Percentiles rank a stretch among this genome's conserved stretches.
Evolutionary conservation across 2,113 vertebrate species (phyloP).

Genomic region (Embiotoca jacksoni): DNA sequence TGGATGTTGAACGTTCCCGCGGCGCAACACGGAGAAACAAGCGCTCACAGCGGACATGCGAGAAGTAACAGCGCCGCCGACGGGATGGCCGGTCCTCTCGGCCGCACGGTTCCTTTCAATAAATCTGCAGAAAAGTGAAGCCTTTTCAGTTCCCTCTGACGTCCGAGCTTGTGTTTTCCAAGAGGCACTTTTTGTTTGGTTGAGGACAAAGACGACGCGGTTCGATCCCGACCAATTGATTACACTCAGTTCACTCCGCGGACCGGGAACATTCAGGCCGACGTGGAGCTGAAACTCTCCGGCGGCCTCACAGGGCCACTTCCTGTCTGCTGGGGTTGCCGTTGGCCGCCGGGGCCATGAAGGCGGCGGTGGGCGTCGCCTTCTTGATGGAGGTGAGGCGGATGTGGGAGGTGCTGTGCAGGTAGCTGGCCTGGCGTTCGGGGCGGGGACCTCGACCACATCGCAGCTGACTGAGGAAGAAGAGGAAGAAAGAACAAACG

Average conservation of each 20-base stretch:
- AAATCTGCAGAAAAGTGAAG: not conserved
- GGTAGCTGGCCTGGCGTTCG: conserved; percentile 87
- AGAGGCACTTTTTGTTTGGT: conserved; percentile 60
- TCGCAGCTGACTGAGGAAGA: conserved; percentile 82
- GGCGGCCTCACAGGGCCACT: conserved; percentile 61
- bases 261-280: not conserved
- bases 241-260: too few species aligned
- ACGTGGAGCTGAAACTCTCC: not conserved
- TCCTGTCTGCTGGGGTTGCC: conserved; percentile 64
- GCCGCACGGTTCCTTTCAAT: too few species aligned
- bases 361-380: conserved; percentile 79
- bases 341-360: conserved; percentile 46
- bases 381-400: conserved; percentile 94
- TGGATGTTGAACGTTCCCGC: not conserved
- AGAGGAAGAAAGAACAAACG: not conserved
- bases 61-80: not conserved
- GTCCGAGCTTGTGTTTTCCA: conserved; percentile 4
- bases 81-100: not conserved
- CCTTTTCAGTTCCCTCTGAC: not conserved
- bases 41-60: conserved; percentile 25
- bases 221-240: too few species aligned
- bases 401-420: conserved; percentile 90
- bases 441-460: conserved; percentile 79
- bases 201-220: too few species aligned
- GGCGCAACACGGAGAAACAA: conserved; percentile 13